These are phyloP conservation scores for Notocelia uddmanniana DNA, from an alignment of 2,888 invertebrate genomes.

Conservation along the genomic window DNA sequence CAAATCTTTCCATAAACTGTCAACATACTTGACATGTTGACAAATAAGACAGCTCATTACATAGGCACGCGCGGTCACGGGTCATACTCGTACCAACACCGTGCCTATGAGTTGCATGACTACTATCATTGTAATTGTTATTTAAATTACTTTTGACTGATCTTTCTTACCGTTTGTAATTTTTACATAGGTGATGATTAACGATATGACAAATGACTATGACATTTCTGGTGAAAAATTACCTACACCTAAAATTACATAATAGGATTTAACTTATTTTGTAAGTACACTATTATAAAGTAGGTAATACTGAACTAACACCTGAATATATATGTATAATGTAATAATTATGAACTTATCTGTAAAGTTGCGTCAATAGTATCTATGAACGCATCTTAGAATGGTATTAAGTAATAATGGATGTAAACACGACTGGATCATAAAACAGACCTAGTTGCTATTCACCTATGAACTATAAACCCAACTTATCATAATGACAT, in stretches of 20 bases:
- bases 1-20: slow-evolving; percentile 13
- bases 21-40: slow-evolving; percentile 23
- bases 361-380: not conserved
- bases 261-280: not conserved
- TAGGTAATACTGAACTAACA: not conserved
- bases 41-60: slow-evolving; percentile 25
- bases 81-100: no score
- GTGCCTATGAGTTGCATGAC: slow-evolving; percentile 3
- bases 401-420: slow-evolving; percentile 1
- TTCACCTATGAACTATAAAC: not conserved
- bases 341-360: slow-evolving; percentile 4
- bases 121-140: not conserved
- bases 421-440: not conserved
- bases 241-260: not conserved
- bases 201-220: slow-evolving; percentile 4
- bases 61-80: slow-evolving; percentile 9
- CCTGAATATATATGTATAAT: slow-evolving; percentile 1
- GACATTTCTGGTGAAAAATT: not conserved
- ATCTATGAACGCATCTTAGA: not conserved
- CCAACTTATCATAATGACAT: not conserved
- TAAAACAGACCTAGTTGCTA: no score
- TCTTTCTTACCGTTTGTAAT: slow-evolving; percentile 3
- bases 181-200: not conserved
- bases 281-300: slow-evolving; percentile 7
- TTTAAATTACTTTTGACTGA: slow-evolving; percentile 6